Evolutionary conservation across 2,888 invertebrate species (phyloP), one percentile per base, ranked within the genome.

Genomic region (Lycia hirtaria): DNA sequence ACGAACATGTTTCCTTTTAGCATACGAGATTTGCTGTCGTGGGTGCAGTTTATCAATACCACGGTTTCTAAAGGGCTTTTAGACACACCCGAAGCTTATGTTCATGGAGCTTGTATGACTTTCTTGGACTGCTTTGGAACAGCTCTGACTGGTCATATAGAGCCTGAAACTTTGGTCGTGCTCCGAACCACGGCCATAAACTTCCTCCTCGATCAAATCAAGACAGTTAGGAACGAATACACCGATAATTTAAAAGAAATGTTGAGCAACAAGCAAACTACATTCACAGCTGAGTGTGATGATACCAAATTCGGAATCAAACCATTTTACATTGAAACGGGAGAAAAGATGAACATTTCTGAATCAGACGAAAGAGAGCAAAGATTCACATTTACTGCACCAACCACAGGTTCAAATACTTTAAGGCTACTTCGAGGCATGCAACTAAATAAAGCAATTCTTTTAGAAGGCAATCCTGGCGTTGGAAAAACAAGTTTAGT

Each of bases 401-500:
- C 96, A 0, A 97, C 96, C 0, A 96, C 97, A 0, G 94, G 94
- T 43, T 91, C 93, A 17, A 99, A 99, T 86, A 94, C 96, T 0
- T 90, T 97, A 60, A 94, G 98, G 58, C 81, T 99, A 7, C 85
- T 99, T 32, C 94, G 99, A 56, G 98, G 97, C 0, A 91, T 99
- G 73, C 97, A 98, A 75, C 85, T 99, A 57, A 96, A 96, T 60
- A 97, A 98, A 81, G 98, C 99, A 0, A 95, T 99, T 56, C 93
- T 99, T 50, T 87, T 99, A 14, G 99, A 99, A 92, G 99, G 98
- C 1, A 97, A 98, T 71, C 99, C 99, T 2, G 99, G 99, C 1
- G 99, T 99, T 15, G 99, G 99, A 2, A 99, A 99, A 88, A 99
- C 99, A 0, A 98, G 98, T 68, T 93, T 99, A 52, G 97, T 99